Percentiles rank a stretch among this genome's conserved stretches.
Evolutionary conservation across 2,888 invertebrate genomes (phyloP).

Genomic region (Sceliomorpha sp.): DNA sequence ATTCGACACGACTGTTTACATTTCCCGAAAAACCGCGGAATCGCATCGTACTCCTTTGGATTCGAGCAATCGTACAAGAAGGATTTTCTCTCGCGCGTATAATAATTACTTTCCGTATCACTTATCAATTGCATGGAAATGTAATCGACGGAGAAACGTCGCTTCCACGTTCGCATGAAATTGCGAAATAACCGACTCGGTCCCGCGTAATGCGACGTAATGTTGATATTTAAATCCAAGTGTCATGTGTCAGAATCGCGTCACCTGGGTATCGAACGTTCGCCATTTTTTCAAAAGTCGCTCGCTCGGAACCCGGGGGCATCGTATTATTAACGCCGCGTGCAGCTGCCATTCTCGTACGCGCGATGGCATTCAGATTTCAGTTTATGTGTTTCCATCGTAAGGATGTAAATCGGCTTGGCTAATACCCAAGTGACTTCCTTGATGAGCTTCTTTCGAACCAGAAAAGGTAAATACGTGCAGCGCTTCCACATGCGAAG

Average conservation of each 20-base stretch:
- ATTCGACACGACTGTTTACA: too few species aligned
- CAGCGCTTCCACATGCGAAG: conserved; percentile 28
- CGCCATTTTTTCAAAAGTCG: conserved; percentile 19
- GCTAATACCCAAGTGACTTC: conserved; percentile 56
- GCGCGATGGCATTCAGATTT: conserved; percentile 59
- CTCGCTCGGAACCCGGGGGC: conserved; percentile 12
- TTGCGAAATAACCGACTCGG: too few species aligned
- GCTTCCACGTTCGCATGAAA: too few species aligned
- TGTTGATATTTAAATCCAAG: conserved; percentile 10
- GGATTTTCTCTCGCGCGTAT: too few species aligned
- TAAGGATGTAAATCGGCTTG: conserved; percentile 65
- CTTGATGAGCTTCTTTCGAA: conserved; percentile 48
- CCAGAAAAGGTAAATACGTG: conserved; percentile 47
- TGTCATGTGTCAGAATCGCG: conserved; percentile 31
- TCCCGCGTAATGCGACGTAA: background rate
- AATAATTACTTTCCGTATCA: too few species aligned
- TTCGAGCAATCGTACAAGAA: too few species aligned
- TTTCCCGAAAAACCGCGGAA: too few species aligned
- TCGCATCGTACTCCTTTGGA: too few species aligned
- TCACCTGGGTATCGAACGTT: conserved; percentile 27
- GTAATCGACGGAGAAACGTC: too few species aligned
- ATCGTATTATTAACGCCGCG: conserved; percentile 49
- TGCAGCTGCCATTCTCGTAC: conserved; percentile 57
- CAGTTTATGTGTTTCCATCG: conserved; percentile 59
- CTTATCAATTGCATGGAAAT: too few species aligned